Evolutionary conservation across 2,113 vertebrate genomes (phyloP).

Genomic region (Platysternon megacephalum): DNA sequence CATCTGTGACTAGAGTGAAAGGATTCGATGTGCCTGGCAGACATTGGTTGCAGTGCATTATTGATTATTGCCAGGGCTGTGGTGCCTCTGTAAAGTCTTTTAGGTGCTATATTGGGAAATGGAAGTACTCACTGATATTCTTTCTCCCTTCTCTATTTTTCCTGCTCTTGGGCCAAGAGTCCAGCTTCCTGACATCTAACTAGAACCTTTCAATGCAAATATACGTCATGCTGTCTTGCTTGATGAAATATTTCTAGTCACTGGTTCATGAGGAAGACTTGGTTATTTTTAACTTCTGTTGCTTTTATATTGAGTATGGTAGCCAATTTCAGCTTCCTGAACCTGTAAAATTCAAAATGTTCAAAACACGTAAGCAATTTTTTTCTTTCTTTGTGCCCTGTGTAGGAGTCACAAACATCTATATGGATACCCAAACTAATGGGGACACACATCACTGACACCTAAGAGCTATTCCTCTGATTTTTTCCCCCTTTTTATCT

Average conservation of each 20-base stretch:
- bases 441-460: fast-evolving
- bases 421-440: background rate
- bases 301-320: background rate
- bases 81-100: background rate
- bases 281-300: background rate
- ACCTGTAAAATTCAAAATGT: background rate
- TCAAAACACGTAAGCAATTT: background rate
- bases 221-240: background rate
- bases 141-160: background rate
- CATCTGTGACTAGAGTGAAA: background rate
- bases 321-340: background rate
- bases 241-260: background rate
- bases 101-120: background rate
- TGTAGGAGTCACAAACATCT: background rate
- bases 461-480: background rate
- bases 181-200: background rate
- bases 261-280: background rate
- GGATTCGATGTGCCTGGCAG: background rate
- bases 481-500: background rate
- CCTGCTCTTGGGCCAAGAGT: background rate
- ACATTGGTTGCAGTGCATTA: background rate
- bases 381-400: background rate
- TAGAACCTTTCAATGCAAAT: background rate
- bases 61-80: background rate
- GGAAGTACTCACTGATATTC: background rate